Conservation (phyloP, 2,113 vertebrate species). For the Seriola aureovittata region DNA sequence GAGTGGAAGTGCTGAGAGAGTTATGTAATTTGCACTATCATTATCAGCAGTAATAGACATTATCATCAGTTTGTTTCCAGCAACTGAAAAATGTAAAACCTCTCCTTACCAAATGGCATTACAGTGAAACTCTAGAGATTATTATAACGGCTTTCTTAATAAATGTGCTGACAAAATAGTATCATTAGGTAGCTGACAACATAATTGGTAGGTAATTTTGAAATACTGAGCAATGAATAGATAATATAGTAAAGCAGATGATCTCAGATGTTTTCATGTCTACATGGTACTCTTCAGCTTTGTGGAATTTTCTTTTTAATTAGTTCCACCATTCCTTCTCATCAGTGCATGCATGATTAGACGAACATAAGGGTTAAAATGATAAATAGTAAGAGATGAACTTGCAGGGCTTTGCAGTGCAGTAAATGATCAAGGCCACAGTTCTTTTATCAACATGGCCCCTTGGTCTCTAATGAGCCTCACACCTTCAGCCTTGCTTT, state of each 20-base stretch:
- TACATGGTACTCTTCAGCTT: slow-evolving; percentile 15
- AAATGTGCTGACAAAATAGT: slow-evolving; percentile 44
- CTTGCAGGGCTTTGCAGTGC: slow-evolving; percentile 18
- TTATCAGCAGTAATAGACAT: slow-evolving; percentile 55
- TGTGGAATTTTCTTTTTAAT: slow-evolving; percentile 48
- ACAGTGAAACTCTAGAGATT: slow-evolving; percentile 23
- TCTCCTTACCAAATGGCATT: slow-evolving; percentile 22
- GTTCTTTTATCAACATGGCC: slow-evolving; percentile 57
- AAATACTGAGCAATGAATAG: slow-evolving; percentile 42
- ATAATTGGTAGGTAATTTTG: slow-evolving; percentile 50
- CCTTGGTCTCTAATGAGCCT: slow-evolving; percentile 64
- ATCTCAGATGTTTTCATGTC: slow-evolving; percentile 46
- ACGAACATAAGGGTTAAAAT: slow-evolving; percentile 30
- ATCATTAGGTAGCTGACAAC: slow-evolving; percentile 38
- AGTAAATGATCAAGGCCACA: slow-evolving; percentile 37
- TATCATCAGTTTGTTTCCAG: slow-evolving; percentile 58
- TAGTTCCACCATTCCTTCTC: slow-evolving; percentile 33
- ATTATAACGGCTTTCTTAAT: slow-evolving; percentile 40
- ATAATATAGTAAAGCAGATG: slow-evolving; percentile 25
- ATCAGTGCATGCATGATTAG: slow-evolving; percentile 19
- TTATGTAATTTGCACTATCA: slow-evolving; percentile 43
- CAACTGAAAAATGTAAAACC: slow-evolving; percentile 24
- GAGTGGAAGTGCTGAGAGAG: slow-evolving; percentile 40
- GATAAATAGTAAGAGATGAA: slow-evolving; percentile 49
- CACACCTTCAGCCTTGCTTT: slow-evolving; percentile 60